Percentiles rank a stretch among this genome's conserved stretches.
These are phyloP conservation scores for Menidia beryllina DNA, from an alignment of 2,113 vertebrate species.

Conservation along the genomic window DNA sequence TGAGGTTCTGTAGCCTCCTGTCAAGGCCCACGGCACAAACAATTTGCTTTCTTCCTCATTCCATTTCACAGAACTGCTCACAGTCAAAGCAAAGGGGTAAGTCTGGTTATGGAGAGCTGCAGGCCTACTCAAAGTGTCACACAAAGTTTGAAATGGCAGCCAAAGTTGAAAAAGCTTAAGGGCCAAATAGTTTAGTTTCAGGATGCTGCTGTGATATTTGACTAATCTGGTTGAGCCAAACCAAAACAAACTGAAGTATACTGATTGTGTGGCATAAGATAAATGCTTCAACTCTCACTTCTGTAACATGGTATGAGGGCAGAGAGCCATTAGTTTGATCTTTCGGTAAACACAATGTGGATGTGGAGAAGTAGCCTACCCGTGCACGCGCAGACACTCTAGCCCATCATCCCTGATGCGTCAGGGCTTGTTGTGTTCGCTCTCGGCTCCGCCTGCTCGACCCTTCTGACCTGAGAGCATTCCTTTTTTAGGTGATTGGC, in stretches of 20 bases:
- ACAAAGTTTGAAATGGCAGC: slow-evolving; percentile 63
- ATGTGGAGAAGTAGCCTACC: slow-evolving; percentile 18
- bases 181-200: slow-evolving; percentile 48
- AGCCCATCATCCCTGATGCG: slow-evolving; percentile 70
- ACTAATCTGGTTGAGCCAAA: slow-evolving; percentile 11
- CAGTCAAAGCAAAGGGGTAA: slow-evolving; percentile 57
- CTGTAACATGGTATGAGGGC: slow-evolving; percentile 10
- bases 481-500: slow-evolving; percentile 87
- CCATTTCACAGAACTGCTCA: slow-evolving; percentile 74
- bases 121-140: slow-evolving; percentile 57
- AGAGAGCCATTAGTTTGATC: slow-evolving; percentile 34
- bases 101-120: slow-evolving; percentile 67
- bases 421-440: slow-evolving; percentile 80
- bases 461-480: slow-evolving; percentile 84
- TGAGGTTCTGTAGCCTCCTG: slow-evolving; percentile 71
- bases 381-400: slow-evolving; percentile 32
- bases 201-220: slow-evolving; percentile 24
- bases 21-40: slow-evolving; percentile 81
- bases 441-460: slow-evolving; percentile 80
- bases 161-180: slow-evolving; percentile 39
- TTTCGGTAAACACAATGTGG: slow-evolving; percentile 14
- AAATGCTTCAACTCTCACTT: slow-evolving; percentile 30
- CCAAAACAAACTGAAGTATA: slow-evolving; percentile 7
- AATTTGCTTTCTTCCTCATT: slow-evolving; percentile 80
- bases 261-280: slow-evolving; percentile 13